A percentile compares a stretch with the other conserved stretches of the same genome.
Evolutionary conservation across 2,888 invertebrate genomes (phyloP).

Genomic region (Apomyelois bistriatella): DNA sequence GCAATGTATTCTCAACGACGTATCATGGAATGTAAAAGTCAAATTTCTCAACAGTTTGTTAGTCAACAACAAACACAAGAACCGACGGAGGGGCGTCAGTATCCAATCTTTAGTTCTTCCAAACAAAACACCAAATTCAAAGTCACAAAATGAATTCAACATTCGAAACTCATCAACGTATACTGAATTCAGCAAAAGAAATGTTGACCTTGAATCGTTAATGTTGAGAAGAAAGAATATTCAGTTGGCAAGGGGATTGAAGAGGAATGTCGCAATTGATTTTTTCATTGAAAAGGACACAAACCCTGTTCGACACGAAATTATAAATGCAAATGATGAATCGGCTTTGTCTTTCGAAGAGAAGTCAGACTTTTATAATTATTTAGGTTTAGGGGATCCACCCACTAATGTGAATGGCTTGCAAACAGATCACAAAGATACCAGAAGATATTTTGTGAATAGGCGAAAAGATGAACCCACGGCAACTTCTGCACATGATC

Average conservation of each 20-base stretch:
- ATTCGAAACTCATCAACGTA: neutral
- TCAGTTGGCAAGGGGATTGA: neutral
- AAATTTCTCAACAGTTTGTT: constrained; percentile 12
- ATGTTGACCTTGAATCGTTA: neutral
- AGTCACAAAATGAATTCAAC: too few relatives aligned
- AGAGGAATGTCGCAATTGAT: neutral
- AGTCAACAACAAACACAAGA: neutral
- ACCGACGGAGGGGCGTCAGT: neutral
- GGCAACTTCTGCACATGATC: neutral
- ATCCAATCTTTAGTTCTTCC: neutral
- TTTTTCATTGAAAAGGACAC: neutral
- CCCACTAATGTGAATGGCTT: neutral
- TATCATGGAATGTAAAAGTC: constrained; percentile 18
- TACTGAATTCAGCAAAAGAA: neutral
- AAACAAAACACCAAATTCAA: neutral
- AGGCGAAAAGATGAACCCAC: neutral
- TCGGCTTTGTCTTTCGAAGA: neutral
- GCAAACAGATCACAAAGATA: neutral
- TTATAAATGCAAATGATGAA: neutral
- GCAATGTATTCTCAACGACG: constrained; percentile 11
- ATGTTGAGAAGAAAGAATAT: neutral
- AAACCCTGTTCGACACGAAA: neutral
- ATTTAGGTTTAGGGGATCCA: neutral
- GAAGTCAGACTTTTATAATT: neutral
- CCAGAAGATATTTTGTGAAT: neutral